Base-by-base conservation (phyloP, 1,140 invertebrate genomes). In the Atta colombica region DNA sequence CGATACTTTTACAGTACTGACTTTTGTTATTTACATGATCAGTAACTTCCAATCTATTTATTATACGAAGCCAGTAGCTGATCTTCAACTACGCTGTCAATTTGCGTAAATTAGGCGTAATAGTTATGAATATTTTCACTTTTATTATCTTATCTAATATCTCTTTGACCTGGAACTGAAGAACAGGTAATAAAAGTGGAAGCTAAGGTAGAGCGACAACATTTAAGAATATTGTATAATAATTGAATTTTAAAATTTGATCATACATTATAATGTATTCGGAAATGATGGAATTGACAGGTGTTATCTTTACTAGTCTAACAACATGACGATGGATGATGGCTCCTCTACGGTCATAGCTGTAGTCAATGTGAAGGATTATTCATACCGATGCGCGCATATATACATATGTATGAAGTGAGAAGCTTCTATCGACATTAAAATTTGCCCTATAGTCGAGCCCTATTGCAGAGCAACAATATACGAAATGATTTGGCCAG, bases 351-450 rank as follows among this genome's bases (percentile, higher is more conserved):
- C 35, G 55, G 58, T 75, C 28, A 21, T 75, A 35, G 58, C 53
- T 63, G 31, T 72, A 71, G 78, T 25, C 78, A 75, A 31, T 49
- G 69, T n/a, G 80, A 74, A 84, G 69, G 69, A 84, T 84, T 84
- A 75, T 84, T 61, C 55, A 84, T 84, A 84, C 71, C 51, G 69
- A 75, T 84, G 69, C 69, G 80, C 80, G 69, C 69, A 84, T 84
- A 75, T 69, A 84, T 84, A 75, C 80, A 84, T 84, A 84, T 84
- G 69, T 75, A 84, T 84, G 80, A 84, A 61, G 25, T 18, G 55
- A 45, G 45, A 14, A 61, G 55, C 68, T 49, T 74, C 80, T 74
- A 74, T 82, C 80, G 80, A 18, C 80, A 61, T 82, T 82, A 82
- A 82, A 82, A 82, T 82, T 82, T 74, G 16, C 25, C 55, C n/a